Percentiles rank a stretch among this genome's conserved stretches.
phyloP scores from a whole-genome alignment of 2,113 vertebrate species.

The Sclerurus mexicanus region DNA sequence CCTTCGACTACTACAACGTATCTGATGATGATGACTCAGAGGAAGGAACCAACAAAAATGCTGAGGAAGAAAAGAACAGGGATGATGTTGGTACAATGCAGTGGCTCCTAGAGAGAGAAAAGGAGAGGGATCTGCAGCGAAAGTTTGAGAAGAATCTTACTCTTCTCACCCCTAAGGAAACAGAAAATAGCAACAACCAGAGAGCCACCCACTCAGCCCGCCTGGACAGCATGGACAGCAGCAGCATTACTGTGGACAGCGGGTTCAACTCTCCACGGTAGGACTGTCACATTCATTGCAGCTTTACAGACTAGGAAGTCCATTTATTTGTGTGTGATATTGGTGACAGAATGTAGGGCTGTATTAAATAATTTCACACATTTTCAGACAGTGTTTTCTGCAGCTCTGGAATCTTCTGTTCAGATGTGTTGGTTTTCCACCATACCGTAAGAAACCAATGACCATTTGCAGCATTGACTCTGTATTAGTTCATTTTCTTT shows the following conservation, averaged over 20 bases:
- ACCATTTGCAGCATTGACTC: neutral
- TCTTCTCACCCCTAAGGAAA: constrained; percentile 89
- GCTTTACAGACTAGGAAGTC: constrained; percentile 5
- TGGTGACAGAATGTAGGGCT: neutral
- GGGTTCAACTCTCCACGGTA: constrained; percentile 99
- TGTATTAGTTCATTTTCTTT: neutral
- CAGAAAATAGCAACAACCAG: constrained; percentile 90
- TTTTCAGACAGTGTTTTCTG: constrained; percentile 59
- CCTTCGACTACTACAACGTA: constrained; percentile 97
- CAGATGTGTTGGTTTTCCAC: constrained; percentile 32
- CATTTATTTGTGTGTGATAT: neutral
- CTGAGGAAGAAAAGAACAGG: constrained; percentile 80
- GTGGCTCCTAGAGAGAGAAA: constrained; percentile 94
- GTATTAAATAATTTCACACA: neutral
- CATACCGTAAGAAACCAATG: neutral
- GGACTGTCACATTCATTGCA: constrained; percentile 68
- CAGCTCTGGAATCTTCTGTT: constrained; percentile 60
- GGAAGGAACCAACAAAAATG: constrained; percentile 84
- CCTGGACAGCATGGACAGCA: constrained; percentile 98
- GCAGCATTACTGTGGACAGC: constrained; percentile 98
- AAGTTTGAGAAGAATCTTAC: constrained; percentile 97
- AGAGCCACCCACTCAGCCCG: constrained; percentile 93
- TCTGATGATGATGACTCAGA: constrained; percentile 94
- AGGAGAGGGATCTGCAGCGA: constrained; percentile 93
- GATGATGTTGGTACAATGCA: constrained; percentile 94